Evolutionary conservation across 2,888 invertebrate species (phyloP), one percentile per base, ranked within the genome.

Genomic region (Gerosis bhagava): DNA sequence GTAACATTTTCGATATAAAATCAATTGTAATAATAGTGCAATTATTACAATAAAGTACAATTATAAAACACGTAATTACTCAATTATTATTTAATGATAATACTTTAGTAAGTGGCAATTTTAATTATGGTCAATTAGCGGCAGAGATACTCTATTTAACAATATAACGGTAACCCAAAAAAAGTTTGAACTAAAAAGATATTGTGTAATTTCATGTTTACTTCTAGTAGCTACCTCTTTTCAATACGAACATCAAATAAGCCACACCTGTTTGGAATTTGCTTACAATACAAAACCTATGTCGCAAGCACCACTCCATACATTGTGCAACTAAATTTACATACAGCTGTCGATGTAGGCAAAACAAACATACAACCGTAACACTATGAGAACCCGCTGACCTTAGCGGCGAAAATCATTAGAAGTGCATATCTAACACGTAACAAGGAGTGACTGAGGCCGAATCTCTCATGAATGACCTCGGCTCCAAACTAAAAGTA

Each of bases 401-500:
- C 36, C 44, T 36, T 36, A 36, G 13, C 15, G 28, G 25, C 44
- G 44, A 44, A 44, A 36, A 37, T 13, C 36, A 17, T 31, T 44
- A 35, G 44, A 37, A 17, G 36, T 31, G 44, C 44, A 37, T 44
- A 36, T 24, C 43, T 44, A 28, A 43, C 19, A 19, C 34, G 25
- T 12, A 15, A 16, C 37, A 5, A 39, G 34, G 42, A 22, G 34
- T 10, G 35, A 28, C 28, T 25, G 42, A 42, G 36, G 44, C 36
- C 44, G 21, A 25, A 25, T 73, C 77, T 78, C 79, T 73, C 80
- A 79, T 74, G 65, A 54, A 53, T 72, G 65, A 68, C 79, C 79
- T 77, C 73, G 42, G 32, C 16, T 28, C 22, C 48, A 51, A 54
- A 32, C 43, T 43, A 46, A 35, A 41, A 57, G 51, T 50, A 48